phyloP scores from a whole-genome alignment of 2,888 invertebrate genomes.

The Myopa tessellatipennis region DNA sequence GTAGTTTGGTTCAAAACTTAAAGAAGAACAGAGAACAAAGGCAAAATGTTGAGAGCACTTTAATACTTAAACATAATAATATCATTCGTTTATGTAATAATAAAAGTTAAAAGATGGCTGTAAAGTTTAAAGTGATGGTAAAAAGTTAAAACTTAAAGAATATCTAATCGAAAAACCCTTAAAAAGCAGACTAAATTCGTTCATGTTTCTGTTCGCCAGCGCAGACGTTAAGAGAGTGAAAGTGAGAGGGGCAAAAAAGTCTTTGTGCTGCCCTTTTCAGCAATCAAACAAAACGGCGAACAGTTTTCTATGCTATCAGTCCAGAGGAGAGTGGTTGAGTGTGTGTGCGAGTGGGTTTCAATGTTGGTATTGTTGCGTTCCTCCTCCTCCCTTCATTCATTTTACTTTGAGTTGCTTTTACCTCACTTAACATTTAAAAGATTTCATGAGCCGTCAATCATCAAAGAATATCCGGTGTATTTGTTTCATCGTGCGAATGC shows the following conservation, averaged over 20 bases:
- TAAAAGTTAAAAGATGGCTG: background rate
- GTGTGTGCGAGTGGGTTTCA: slow-evolving; percentile 15
- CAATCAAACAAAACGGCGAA: background rate
- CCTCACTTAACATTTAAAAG: slow-evolving; percentile 52
- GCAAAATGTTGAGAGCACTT: background rate
- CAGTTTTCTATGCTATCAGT: slow-evolving; percentile 57
- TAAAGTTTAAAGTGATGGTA: background rate
- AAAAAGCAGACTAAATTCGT: slow-evolving; percentile 36
- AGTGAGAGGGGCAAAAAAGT: background rate
- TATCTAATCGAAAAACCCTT: slow-evolving; percentile 1
- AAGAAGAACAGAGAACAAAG: background rate
- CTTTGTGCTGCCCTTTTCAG: background rate
- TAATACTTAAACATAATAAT: slow-evolving; percentile 21
- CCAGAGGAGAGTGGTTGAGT: slow-evolving; percentile 47
- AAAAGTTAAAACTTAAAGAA: slow-evolving; percentile 24
- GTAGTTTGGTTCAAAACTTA: background rate
- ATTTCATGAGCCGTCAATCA: slow-evolving; percentile 60
- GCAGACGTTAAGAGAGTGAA: background rate
- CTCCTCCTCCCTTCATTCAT: too few relatives aligned
- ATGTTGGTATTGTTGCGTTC: slow-evolving; percentile 10
- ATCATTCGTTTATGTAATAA: slow-evolving; percentile 12
- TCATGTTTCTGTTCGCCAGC: slow-evolving; percentile 22
- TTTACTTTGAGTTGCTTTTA: slow-evolving; percentile 26
- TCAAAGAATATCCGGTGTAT: slow-evolving; percentile 68
- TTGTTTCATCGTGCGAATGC: slow-evolving; percentile 69